These are phyloP conservation scores for Toxostoma redivivum DNA, from an alignment of 2,113 vertebrate species.

Conservation along the genomic window DNA sequence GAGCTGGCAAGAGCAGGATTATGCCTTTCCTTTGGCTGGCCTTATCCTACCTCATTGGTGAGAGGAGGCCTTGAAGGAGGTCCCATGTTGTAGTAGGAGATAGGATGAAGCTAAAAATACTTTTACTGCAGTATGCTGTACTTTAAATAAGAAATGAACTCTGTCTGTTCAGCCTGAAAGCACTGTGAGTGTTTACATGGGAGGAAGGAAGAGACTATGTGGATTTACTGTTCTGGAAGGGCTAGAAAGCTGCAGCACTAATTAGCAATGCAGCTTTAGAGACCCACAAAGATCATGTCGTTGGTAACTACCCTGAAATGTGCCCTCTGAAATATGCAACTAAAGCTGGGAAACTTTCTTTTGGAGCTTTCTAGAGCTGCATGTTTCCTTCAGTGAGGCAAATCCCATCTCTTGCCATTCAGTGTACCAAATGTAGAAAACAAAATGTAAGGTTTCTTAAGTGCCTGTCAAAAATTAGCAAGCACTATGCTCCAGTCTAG, in stretches of 20 bases:
- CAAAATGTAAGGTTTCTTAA: background rate
- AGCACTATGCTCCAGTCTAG: background rate
- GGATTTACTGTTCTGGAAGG: background rate
- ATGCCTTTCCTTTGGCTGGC: background rate
- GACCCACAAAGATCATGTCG: background rate
- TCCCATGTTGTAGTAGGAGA: background rate
- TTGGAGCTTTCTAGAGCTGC: background rate
- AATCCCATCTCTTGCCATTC: background rate
- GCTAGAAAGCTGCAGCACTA: background rate
- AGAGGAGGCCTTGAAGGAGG: background rate
- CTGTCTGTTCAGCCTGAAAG: background rate
- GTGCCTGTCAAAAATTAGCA: background rate
- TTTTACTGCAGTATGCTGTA: background rate
- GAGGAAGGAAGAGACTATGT: background rate
- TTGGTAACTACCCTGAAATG: background rate
- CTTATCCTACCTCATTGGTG: background rate
- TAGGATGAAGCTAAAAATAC: constrained; percentile 25
- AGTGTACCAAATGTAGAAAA: background rate
- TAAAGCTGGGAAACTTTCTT: background rate
- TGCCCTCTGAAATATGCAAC: background rate
- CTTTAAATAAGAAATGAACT: constrained; percentile 2
- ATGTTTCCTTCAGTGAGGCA: background rate
- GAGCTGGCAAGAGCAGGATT: background rate
- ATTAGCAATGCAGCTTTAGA: background rate
- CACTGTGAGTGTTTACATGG: background rate